phyloP scores from a whole-genome alignment of 2,113 vertebrate species.

The Haemorhous mexicanus region DNA sequence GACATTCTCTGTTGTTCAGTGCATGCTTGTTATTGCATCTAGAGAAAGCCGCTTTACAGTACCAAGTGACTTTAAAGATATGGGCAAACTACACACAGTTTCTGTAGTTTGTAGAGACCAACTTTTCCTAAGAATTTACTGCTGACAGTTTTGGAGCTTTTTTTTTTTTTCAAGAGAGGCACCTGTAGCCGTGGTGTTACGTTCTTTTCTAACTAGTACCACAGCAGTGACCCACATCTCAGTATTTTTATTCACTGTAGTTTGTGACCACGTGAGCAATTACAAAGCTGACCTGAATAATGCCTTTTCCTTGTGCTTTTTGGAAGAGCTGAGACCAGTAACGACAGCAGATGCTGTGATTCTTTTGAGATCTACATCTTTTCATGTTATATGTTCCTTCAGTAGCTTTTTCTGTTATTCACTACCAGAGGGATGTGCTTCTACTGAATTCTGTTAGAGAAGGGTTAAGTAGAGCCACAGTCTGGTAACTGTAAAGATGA shows the following conservation, averaged over 20 bases:
- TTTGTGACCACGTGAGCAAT: not conserved
- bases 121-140: not conserved
- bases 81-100: not conserved
- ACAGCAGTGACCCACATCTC: not conserved
- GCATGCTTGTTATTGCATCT: not conserved
- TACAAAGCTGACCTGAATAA: not conserved
- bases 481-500: conserved; percentile 7
- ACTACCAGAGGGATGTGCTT: not conserved
- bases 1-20: not conserved
- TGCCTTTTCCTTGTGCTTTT: not conserved
- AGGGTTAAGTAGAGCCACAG: not conserved
- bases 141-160: not conserved
- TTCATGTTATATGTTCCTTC: not conserved
- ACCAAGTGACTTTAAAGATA: not conserved
- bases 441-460: not conserved
- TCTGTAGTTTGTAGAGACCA: not conserved
- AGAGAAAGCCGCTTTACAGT: not conserved
- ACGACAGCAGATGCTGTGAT: not conserved
- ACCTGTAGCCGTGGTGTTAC: not conserved
- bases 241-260: not conserved
- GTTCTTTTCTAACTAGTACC: not conserved
- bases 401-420: not conserved
- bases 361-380: not conserved
- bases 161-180: not conserved
- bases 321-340: not conserved